Conservation (phyloP, 2,888 invertebrate genomes). For the Cyrtodaria siliqua region DNA sequence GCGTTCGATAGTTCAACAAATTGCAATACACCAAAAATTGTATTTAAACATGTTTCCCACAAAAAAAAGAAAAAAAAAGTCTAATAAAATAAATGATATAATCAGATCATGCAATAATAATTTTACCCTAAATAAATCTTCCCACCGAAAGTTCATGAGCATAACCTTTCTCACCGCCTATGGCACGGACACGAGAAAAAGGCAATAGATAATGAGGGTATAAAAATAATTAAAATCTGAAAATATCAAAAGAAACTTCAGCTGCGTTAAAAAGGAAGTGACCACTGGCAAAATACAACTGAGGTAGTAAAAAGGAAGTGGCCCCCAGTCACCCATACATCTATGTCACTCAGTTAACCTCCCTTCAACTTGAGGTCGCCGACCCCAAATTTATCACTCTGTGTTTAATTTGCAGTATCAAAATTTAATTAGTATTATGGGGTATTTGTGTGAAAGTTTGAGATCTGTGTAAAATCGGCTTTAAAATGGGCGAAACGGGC, state of each 20-base stretch:
- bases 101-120: no score
- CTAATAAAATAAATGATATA: no score
- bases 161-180: no score
- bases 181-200: no score
- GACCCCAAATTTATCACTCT: constrained; percentile 30
- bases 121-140: no score
- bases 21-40: no score
- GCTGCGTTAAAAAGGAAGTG: not conserved
- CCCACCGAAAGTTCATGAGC: no score
- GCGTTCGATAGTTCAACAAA: no score
- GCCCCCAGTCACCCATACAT: constrained; percentile 21
- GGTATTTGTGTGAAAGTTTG: constrained; percentile 27
- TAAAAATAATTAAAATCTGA: not conserved
- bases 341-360: constrained; percentile 37
- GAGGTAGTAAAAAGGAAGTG: constrained; percentile 22
- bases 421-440: constrained; percentile 36
- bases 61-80: no score
- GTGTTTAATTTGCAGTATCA: constrained; percentile 12
- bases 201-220: no score
- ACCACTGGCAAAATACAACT: constrained; percentile 4
- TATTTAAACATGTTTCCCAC: no score
- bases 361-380: constrained; percentile 18
- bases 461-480: constrained; percentile 1
- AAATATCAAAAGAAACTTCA: not conserved
- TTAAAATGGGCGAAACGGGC: constrained; percentile 20